Evolutionary conservation across 2,888 invertebrate genomes (phyloP), one percentile per base, ranked within the genome.

Genomic region (Anaspis maculata): DNA sequence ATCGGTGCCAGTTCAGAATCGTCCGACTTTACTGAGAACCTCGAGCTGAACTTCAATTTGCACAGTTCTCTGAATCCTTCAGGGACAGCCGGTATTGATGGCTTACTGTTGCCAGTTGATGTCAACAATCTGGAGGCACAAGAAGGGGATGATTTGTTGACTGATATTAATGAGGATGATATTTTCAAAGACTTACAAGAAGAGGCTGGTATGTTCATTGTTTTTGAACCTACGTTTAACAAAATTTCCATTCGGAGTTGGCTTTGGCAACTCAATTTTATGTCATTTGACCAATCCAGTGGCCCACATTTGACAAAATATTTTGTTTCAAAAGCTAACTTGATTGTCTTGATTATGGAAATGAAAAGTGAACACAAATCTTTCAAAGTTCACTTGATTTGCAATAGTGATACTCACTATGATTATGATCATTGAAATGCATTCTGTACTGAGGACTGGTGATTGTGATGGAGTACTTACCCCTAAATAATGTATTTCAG

Each of bases 111-210:
- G 24, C 10, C 24, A 24, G 24, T 9, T 24, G 10, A 24, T 24
- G 23, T 12, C 7, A 30, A 30, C n/a, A 27, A 15, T 19, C 36
- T 51, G 10, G 49, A 54, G 19, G 16, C 49, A 27, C 46, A 44
- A 10, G 56, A 57, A 15, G 43, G 39, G 16, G 56, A 54, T 12
- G 58, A 59, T 44, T 41, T 56, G 35, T 37, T 54, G 2, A 39
- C 46, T n/a, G 54, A 56, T 33, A 55, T 59, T 28, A 56, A 51
- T 34, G 61, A 59, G 30, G 52, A 59, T 22, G 54, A 59, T 49
- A 59, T 62, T 44, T 62, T 62, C 39, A 59, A 60, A 36, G 61
- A 59, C 28, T 35, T 61, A 24, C 52, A 54, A 22, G 56, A 60
- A 32, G 59, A 62, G 43, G 53, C 39, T 15, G 61, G 60, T 59